Evolutionary conservation across 2,113 vertebrate species (phyloP).

Genomic region (Progne subis): DNA sequence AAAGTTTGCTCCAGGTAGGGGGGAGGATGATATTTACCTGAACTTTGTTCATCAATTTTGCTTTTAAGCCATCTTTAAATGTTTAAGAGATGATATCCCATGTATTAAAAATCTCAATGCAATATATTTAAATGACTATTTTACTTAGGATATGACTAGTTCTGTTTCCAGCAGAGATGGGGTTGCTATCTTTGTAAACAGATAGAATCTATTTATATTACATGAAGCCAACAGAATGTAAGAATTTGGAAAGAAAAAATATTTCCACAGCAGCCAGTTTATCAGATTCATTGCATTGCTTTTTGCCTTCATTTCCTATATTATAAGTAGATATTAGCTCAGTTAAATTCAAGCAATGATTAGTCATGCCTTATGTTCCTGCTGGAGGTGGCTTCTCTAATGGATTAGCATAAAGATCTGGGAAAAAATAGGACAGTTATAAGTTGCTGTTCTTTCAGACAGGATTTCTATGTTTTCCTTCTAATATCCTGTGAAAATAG

Average conservation of each 20-base stretch:
- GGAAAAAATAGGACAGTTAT: not conserved
- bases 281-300: not conserved
- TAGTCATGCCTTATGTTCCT: slow-evolving; percentile 7
- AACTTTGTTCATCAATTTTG: not conserved
- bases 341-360: not conserved
- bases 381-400: not conserved
- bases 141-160: not conserved
- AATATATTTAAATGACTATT: not conserved
- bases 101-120: not conserved
- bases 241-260: not conserved
- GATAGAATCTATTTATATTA: not conserved
- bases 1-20: not conserved
- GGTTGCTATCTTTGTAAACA: not conserved
- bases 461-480: not conserved
- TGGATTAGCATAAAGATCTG: not conserved
- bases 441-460: not conserved
- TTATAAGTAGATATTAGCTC: not conserved
- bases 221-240: not conserved
- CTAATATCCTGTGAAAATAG: not conserved
- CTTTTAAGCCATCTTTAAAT: not conserved
- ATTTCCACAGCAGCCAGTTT: not conserved
- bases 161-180: not conserved
- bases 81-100: not conserved
- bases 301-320: not conserved
- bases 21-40: not conserved